A percentile compares a stretch with the other conserved stretches of the same genome.
phyloP scores from a whole-genome alignment of 1,140 invertebrate species.

The Drosophila persimilis region DNA sequence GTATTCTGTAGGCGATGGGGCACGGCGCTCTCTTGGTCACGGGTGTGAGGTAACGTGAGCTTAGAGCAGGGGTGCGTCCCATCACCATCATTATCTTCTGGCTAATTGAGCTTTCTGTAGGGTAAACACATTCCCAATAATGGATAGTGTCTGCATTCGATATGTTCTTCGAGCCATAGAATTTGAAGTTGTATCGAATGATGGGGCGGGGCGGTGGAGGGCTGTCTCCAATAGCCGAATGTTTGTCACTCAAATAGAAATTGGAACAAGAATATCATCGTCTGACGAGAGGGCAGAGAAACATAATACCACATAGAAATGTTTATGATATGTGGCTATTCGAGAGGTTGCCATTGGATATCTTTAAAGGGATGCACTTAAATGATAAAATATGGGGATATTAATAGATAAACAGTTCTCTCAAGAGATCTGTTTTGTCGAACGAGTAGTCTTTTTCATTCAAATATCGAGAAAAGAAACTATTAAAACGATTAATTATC shows the following conservation, averaged over 20 bases:
- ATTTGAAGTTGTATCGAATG: slow-evolving; percentile 18
- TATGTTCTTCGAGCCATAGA: slow-evolving; percentile 26
- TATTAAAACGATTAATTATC: too few species aligned
- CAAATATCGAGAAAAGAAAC: too few species aligned
- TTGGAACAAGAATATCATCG: slow-evolving; percentile 1
- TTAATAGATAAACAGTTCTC: too few species aligned
- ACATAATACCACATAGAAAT: slow-evolving; percentile 9
- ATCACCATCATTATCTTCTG: slow-evolving; percentile 27
- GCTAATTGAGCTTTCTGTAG: slow-evolving; percentile 54
- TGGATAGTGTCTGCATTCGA: slow-evolving; percentile 59
- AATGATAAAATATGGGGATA: too few species aligned
- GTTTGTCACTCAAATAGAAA: slow-evolving; percentile 51
- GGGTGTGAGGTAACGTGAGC: slow-evolving; percentile 47
- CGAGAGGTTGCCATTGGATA: neutral
- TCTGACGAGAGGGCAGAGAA: slow-evolving; percentile 12
- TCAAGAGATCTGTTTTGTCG: too few species aligned
- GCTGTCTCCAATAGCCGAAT: slow-evolving; percentile 50
- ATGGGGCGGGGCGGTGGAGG: slow-evolving; percentile 4
- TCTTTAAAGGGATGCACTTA: neutral
- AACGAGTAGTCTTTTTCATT: too few species aligned
- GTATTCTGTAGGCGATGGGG: neutral
- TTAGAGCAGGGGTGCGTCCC: slow-evolving; percentile 8
- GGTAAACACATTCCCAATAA: slow-evolving; percentile 30
- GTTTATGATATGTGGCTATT: slow-evolving; percentile 12
- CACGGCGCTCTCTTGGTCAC: neutral